These are phyloP conservation scores for Tenthredo notha DNA, from an alignment of 2,888 invertebrate genomes.

Conservation along the genomic window DNA sequence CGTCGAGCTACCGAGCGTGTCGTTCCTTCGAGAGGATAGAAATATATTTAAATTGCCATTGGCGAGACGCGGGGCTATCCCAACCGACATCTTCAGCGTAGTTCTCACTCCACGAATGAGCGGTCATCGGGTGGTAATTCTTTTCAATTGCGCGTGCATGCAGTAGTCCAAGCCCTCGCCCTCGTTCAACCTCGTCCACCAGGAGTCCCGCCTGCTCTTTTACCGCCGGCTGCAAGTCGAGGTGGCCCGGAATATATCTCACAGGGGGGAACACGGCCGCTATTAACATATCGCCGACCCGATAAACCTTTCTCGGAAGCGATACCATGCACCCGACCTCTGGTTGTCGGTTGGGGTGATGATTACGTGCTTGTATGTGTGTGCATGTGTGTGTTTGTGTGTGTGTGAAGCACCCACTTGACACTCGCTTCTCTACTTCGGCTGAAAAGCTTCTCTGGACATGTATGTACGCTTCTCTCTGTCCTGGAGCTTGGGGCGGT, in stretches of 20 bases:
- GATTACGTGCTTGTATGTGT: conserved; percentile 7
- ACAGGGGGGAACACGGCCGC: conserved; percentile 73
- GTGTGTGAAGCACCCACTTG: neutral
- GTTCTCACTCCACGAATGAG: conserved; percentile 41
- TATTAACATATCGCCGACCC: conserved; percentile 77
- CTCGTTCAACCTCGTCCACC: conserved; percentile 54
- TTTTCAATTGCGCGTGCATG: conserved; percentile 75
- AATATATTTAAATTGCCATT: conserved; percentile 37
- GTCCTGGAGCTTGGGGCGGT: conserved; percentile 8
- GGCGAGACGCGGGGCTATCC: conserved; percentile 26
- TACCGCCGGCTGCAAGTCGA: conserved; percentile 41
- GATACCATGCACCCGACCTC: conserved; percentile 69
- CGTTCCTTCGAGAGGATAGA: conserved; percentile 19
- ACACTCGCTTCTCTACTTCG: neutral
- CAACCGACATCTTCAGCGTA: conserved; percentile 14
- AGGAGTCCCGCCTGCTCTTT: conserved; percentile 47
- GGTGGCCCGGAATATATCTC: conserved; percentile 72
- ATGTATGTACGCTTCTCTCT: neutral
- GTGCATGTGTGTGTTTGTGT: neutral
- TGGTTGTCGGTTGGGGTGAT: conserved; percentile 40
- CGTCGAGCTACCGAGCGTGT: conserved; percentile 1
- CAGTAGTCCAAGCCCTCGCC: conserved; percentile 60
- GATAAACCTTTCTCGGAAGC: conserved; percentile 78
- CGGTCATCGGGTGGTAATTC: conserved; percentile 45
- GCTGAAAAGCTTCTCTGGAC: neutral